Evolutionary conservation across 37 sponge, comb jelly and placozoan species (phyloP), one percentile per base, ranked within the genome.

Genomic region (Chondrosia reniformis): DNA sequence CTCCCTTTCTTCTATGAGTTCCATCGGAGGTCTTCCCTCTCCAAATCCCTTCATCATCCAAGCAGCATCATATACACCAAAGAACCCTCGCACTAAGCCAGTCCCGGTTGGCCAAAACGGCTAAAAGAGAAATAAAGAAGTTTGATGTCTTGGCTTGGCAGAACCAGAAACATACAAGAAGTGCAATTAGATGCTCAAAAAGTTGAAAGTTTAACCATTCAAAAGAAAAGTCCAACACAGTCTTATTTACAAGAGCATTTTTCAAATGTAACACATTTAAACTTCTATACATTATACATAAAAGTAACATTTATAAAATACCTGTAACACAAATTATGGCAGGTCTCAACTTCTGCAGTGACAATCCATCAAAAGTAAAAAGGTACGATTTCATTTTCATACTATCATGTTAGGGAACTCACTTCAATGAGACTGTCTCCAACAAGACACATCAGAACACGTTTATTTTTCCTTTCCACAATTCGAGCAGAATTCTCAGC

Each of bases 31-130:
- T 6, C n/a, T 74, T 17, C 89, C 92, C 31, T 58, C 72, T 15
- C 78, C 49, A 71, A 81, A 93, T 40, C 89, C 58, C 75, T 97
- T 97, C 76, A 97, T 81, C 85, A 94, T 88, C 97, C 97, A 97
- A 33, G 92, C 97, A 49, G 94, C 74, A 65, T 97, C 94, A 52
- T 88, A 76, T 4, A 72, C 91, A 49, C 92, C 87, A 34, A 97
- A 92, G 45, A 97, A 93, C 3, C 97, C 97, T 42, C 92, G 74
- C 3, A 88, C 97, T 85, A 83, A 84, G 1, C 97, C 97, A 58
- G 94, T 79, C 0, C 97, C 97, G 32, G 84, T 80, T 1, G 97
- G 97, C 97, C 97, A 97, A 83, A 97, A 97, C 10, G 97, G 94
- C 89, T 95, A 69, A 2, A 75, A 41, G 63, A 30, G n/a, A 7